Evolutionary conservation across 2,888 invertebrate genomes (phyloP), one percentile per base, ranked within the genome.

Genomic region (Julus scanicus): DNA sequence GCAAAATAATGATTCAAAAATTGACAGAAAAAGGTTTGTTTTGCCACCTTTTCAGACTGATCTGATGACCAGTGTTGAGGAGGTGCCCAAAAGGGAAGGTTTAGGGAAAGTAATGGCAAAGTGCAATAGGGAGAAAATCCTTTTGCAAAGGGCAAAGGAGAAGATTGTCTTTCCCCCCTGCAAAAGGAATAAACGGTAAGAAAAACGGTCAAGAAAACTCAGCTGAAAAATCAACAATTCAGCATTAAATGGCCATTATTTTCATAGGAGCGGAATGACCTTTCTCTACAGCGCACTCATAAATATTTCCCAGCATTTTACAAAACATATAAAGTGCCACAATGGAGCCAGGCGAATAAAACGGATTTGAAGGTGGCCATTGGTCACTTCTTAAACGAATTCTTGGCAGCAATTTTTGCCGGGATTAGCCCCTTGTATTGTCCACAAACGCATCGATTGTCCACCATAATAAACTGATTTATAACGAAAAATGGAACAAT

Each of bases 161-260:
- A 53, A 53, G 53, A 53, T 53, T 53, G 53, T 53, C 53, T 53
- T 53, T 53, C 53, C 53, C 53, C 53, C 2, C 53, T 44, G 44
- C 44, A 44, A 44, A 44, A 44, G 2, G 15, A 11, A 53, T 53
- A 48, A 48, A 48, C 48, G 48, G 11, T 48, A 48, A 11, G 48
- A 48, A 48, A 48, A 48, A 48, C 48, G 48, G 48, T 48, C 48
- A 48, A 48, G 48, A 48, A 48, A 48, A 48, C 48, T 48, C 6
- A 11, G 48, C 48, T 48, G 53, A 53, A 53, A 53, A 53, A 53
- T 53, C 53, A 53, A 53, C 53, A 53, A 53, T 53, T 53, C 53
- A 53, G 53, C 53, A 53, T 53, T 53, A 53, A 53, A 53, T 53
- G 53, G 53, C 53, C 53, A 53, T 53, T 53, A 53, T 53, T 53